A percentile compares a stretch with the other conserved stretches of the same genome.
phyloP scores from a whole-genome alignment of 2,888 invertebrate species.

The Drosophila koepferae region DNA sequence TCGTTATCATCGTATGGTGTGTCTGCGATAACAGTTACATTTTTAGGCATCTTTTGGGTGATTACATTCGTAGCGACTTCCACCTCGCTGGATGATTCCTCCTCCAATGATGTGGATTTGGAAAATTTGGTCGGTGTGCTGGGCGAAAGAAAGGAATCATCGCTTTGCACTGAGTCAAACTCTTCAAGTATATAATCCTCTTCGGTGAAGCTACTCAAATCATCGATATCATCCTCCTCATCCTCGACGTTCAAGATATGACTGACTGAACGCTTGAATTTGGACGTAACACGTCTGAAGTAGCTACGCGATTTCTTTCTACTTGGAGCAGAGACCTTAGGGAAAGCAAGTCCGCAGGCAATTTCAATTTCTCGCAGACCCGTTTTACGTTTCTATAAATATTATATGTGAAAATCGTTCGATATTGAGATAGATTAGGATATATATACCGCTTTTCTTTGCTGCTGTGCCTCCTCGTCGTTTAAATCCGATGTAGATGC shows the following conservation, averaged over 20 bases:
- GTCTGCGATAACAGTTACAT: neutral
- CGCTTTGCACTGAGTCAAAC: neutral
- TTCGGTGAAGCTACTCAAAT: neutral
- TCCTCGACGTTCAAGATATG: neutral
- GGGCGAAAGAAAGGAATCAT: too few relatives aligned
- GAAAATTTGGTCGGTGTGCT: neutral
- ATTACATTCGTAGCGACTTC: neutral
- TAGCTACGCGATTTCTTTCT: neutral
- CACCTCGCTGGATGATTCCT: neutral
- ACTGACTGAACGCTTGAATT: neutral
- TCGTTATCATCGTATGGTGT: neutral
- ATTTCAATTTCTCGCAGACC: constrained; percentile 54
- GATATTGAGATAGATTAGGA: too few relatives aligned
- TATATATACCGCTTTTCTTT: constrained; percentile 36
- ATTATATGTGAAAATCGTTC: too few relatives aligned
- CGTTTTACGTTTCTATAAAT: constrained; percentile 55
- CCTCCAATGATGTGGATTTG: neutral
- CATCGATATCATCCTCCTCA: constrained; percentile 1
- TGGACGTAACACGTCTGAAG: neutral
- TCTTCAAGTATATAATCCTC: constrained; percentile 15
- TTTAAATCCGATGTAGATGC: constrained; percentile 27
- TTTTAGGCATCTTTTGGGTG: neutral
- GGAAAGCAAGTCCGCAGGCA: constrained; percentile 15
- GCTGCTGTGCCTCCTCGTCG: constrained; percentile 25
- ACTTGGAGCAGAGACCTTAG: too few relatives aligned